A percentile compares a stretch with the other conserved stretches of the same genome.
phyloP scores from a whole-genome alignment of 2,797 vertebrate genomes.

The Muraenolepis orangiensis region DNA sequence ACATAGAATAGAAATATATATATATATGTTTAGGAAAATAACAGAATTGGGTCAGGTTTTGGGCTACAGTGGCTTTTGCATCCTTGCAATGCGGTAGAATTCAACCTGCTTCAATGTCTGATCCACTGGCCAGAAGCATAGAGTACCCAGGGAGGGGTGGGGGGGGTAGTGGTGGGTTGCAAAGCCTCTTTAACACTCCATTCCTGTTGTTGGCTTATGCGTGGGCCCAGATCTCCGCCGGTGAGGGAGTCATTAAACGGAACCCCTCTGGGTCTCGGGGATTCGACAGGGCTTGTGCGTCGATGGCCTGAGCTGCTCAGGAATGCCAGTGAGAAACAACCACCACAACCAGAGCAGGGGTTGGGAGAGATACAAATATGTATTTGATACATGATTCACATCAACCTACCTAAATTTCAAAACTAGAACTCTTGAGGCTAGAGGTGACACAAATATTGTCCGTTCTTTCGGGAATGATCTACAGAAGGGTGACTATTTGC shows the following conservation, averaged over 20 bases:
- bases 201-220: constrained; percentile 67
- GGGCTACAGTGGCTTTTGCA: not conserved
- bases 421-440: not conserved
- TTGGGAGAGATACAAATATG: constrained; percentile 6
- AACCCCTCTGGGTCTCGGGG: constrained; percentile 44
- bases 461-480: not conserved
- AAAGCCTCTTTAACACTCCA: constrained; percentile 67
- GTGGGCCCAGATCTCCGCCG: constrained; percentile 51
- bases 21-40: not conserved
- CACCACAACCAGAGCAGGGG: constrained; percentile 16
- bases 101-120: constrained; percentile 41
- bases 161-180: not conserved
- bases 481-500: not conserved
- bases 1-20: not conserved
- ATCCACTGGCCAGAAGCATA: constrained; percentile 17
- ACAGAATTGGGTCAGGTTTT: not conserved
- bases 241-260: constrained; percentile 64
- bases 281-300: constrained; percentile 35
- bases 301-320: constrained; percentile 64
- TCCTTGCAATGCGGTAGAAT: constrained; percentile 69
- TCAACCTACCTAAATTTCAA: not conserved
- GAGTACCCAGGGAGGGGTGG: not conserved
- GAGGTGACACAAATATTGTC: not conserved
- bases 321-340: constrained; percentile 66
- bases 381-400: constrained; percentile 17